Percentiles rank a stretch among this genome's conserved stretches.
Conservation (phyloP, 2,888 invertebrate species). For the Ochropleura plecta region DNA sequence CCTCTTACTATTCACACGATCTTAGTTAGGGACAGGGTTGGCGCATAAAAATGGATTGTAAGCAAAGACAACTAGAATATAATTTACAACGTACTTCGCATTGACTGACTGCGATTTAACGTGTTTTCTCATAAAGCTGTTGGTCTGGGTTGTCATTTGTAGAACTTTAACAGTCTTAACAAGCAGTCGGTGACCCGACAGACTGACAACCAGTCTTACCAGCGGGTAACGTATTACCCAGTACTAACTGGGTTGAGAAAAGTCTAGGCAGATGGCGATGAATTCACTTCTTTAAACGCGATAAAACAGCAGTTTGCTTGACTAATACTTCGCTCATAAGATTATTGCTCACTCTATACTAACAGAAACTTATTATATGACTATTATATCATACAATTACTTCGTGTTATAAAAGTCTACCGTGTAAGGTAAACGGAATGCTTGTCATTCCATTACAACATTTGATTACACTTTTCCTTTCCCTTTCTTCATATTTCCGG, state of each 20-base stretch:
- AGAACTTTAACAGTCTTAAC: background rate
- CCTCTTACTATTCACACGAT: constrained; percentile 84
- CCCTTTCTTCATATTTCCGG: constrained; percentile 21
- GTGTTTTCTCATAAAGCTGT: background rate
- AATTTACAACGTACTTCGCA: background rate
- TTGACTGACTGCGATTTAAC: background rate
- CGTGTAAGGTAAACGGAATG: constrained; percentile 2
- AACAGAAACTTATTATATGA: background rate
- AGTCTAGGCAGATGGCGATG: background rate
- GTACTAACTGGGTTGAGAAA: background rate
- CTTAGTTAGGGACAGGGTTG: constrained; percentile 77
- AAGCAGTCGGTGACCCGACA: background rate
- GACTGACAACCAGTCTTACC: background rate
- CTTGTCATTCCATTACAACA: constrained; percentile 8
- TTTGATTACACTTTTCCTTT: constrained; percentile 30
- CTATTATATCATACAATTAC: background rate
- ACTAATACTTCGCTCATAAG: background rate
- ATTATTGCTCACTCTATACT: background rate
- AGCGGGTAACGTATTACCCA: background rate
- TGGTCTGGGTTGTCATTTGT: background rate
- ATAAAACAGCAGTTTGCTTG: background rate
- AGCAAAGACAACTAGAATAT: background rate
- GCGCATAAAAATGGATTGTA: constrained; percentile 13
- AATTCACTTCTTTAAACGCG: background rate
- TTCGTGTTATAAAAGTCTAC: background rate